phyloP scores from a whole-genome alignment of 2,113 vertebrate species.

The Donacobius atricapilla region DNA sequence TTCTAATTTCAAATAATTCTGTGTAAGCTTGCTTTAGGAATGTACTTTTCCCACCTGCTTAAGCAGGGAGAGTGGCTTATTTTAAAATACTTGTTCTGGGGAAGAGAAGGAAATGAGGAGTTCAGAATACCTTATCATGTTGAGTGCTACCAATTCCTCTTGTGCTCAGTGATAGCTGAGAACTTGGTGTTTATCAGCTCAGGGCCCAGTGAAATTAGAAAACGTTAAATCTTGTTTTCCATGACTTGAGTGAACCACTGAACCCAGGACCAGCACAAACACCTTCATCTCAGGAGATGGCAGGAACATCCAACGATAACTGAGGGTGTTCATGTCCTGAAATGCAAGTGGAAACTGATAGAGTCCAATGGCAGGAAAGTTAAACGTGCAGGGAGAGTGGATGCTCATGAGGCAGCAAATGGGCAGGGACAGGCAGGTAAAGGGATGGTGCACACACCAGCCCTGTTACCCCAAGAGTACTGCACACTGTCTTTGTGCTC shows the following conservation, averaged over 20 bases:
- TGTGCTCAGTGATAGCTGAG: neutral
- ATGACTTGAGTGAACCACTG: neutral
- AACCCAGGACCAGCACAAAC: neutral
- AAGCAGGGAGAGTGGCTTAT: neutral
- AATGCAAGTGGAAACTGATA: neutral
- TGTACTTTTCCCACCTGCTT: neutral
- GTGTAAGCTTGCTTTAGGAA: neutral
- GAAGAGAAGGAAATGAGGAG: neutral
- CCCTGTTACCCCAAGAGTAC: no score
- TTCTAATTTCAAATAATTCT: neutral
- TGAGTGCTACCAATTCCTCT: neutral
- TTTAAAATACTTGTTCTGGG: neutral
- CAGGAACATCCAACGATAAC: neutral
- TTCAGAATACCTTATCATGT: neutral
- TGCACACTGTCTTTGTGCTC: fast-evolving
- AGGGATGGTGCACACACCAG: neutral
- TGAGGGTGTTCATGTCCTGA: neutral
- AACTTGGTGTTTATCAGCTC: neutral
- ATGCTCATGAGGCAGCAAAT: neutral
- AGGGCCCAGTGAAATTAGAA: neutral
- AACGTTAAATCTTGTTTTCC: neutral
- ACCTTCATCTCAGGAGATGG: neutral
- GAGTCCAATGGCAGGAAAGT: neutral
- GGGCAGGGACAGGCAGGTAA: neutral
- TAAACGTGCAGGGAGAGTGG: neutral